These are phyloP conservation scores for Scytalopus superciliaris DNA, from an alignment of 2,113 vertebrate genomes.

Conservation along the genomic window DNA sequence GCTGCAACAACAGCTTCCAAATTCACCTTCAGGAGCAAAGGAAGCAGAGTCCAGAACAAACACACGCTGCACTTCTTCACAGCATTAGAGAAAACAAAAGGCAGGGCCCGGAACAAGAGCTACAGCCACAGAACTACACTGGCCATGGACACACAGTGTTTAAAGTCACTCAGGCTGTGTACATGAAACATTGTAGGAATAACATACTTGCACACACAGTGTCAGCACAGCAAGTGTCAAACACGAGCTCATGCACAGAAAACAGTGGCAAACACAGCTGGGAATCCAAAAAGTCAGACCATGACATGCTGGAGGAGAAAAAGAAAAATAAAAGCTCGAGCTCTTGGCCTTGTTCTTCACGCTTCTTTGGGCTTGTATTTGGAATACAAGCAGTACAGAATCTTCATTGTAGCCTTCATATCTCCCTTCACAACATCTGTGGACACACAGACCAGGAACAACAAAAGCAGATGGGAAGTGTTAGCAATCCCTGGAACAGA, in stretches of 20 bases:
- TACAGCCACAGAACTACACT: not conserved
- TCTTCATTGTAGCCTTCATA: conserved; percentile 72
- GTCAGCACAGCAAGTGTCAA: not conserved
- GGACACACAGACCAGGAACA: conserved; percentile 12
- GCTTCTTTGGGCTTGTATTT: conserved; percentile 76
- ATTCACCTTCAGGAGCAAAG: not conserved
- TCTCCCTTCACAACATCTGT: conserved; percentile 89
- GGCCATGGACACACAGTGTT: not conserved
- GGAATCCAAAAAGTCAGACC: not conserved
- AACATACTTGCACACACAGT: not conserved
- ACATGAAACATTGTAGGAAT: not conserved
- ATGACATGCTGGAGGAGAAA: accelerated
- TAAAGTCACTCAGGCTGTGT: not conserved
- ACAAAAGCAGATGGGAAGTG: not conserved
- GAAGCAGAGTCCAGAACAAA: not conserved
- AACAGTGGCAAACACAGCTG: not conserved
- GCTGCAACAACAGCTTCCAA: not conserved
- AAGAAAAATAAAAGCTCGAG: not conserved
- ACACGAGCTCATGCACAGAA: not conserved
- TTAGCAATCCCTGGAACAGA: not conserved
- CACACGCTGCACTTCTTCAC: not conserved
- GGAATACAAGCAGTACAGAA: conserved; percentile 85
- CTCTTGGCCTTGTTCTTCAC: conserved; percentile 33
- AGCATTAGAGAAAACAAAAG: not conserved
- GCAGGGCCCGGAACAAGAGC: not conserved